Conservation (phyloP, 2,888 invertebrate genomes). For the Andrena trimmerana region DNA sequence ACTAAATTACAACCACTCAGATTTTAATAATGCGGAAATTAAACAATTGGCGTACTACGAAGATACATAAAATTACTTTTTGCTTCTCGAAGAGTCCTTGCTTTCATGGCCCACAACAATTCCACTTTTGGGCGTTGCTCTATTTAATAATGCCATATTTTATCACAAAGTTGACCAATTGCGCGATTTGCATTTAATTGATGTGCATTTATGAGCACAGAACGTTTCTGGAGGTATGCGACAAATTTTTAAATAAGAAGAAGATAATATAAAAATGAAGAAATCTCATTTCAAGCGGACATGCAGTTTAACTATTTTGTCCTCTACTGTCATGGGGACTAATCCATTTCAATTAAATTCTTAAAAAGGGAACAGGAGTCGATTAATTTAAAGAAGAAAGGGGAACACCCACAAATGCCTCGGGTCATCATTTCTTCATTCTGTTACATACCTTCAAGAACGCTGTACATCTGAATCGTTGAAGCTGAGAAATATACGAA, state of each 20-base stretch:
- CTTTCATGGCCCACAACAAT: conserved; percentile 2
- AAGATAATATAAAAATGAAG: background rate
- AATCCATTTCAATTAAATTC: too few species aligned
- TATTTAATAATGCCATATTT: conserved; percentile 40
- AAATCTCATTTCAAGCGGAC: background rate
- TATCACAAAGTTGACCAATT: conserved; percentile 51
- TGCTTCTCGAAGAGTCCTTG: background rate
- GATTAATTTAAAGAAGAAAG: too few species aligned
- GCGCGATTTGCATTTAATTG: conserved; percentile 50
- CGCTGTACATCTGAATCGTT: conserved; percentile 23
- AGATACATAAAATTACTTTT: background rate
- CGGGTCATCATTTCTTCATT: background rate
- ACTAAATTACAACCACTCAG: background rate
- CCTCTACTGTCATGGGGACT: too few species aligned
- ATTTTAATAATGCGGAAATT: background rate
- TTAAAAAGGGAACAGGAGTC: too few species aligned
- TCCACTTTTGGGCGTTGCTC: conserved; percentile 2
- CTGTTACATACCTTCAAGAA: conserved; percentile 9
- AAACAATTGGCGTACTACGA: background rate
- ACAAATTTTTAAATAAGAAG: background rate
- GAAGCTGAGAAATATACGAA: conserved; percentile 36
- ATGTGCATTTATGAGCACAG: conserved; percentile 45
- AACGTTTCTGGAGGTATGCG: conserved; percentile 18
- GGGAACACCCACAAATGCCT: too few species aligned
- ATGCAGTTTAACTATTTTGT: too few species aligned